Evolutionary conservation across 1,140 invertebrate genomes (phyloP).

Genomic region (Zaprionus camerounensis): DNA sequence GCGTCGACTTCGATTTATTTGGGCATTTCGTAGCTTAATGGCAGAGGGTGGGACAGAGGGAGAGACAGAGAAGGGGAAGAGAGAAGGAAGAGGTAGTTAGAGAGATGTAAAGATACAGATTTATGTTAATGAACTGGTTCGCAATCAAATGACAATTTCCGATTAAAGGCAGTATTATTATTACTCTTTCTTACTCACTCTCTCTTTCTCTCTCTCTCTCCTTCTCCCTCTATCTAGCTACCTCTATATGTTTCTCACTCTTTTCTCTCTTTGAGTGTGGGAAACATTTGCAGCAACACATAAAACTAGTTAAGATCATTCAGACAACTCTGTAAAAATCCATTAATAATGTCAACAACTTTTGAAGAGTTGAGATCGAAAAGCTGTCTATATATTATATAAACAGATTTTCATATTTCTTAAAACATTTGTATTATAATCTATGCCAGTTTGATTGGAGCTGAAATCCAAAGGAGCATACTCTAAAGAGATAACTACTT

Average conservation of each 20-base stretch:
- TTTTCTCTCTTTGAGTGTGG: not conserved
- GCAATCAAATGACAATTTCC: conserved; percentile 8
- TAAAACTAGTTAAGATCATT: conserved; percentile 5
- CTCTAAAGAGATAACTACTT: too few relatives aligned
- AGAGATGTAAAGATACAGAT: not conserved
- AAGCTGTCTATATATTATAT: not conserved
- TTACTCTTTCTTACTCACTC: not conserved
- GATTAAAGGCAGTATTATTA: not conserved
- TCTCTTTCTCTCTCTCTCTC: not conserved
- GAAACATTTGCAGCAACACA: not conserved
- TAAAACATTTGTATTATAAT: not conserved
- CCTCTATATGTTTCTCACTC: too few relatives aligned
- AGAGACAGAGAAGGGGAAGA: not conserved
- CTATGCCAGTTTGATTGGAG: not conserved
- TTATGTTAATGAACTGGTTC: conserved; percentile 8
- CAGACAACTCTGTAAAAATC: conserved; percentile 1
- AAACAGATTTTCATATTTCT: not conserved
- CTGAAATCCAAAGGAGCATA: too few relatives aligned
- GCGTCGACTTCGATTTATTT: conserved; percentile 32
- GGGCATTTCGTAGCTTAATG: conserved; percentile 24
- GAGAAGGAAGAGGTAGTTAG: not conserved
- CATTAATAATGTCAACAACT: not conserved
- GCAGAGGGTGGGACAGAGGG: not conserved
- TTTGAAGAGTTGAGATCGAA: not conserved
- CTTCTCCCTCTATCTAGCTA: not conserved